phyloP scores from a whole-genome alignment of 2,113 vertebrate species.

The Trogon surrucura region DNA sequence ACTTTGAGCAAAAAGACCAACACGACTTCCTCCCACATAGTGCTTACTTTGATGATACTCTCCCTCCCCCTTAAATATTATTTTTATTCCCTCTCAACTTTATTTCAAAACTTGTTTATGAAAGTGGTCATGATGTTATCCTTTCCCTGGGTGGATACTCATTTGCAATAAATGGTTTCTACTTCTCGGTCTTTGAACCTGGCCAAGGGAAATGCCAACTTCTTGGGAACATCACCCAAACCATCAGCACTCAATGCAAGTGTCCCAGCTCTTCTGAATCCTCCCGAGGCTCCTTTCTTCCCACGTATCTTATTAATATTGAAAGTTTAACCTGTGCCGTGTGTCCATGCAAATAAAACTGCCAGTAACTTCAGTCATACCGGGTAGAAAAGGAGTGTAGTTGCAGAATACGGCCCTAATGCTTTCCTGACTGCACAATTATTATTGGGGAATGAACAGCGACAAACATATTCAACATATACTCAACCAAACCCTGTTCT shows the following conservation, averaged over 20 bases:
- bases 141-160: background rate
- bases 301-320: background rate
- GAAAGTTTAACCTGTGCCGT: background rate
- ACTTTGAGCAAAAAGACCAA: slow-evolving; percentile 58
- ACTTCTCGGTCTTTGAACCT: background rate
- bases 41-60: slow-evolving; percentile 12
- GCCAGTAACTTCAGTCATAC: background rate
- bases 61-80: slow-evolving; percentile 61
- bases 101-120: slow-evolving; percentile 46
- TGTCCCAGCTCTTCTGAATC: background rate
- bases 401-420: background rate
- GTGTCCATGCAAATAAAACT: background rate
- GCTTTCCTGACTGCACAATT: background rate
- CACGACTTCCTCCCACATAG: slow-evolving; percentile 52
- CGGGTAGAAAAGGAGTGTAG: background rate
- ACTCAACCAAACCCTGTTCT: background rate
- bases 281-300: background rate
- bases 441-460: accelerated
- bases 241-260: background rate
- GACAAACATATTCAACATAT: background rate
- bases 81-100: slow-evolving; percentile 40
- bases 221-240: background rate
- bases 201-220: background rate
- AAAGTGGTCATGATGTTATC: slow-evolving; percentile 10
- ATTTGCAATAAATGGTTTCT: background rate